phyloP scores from a whole-genome alignment of 2,113 vertebrate species.

The Galbula dea region DNA sequence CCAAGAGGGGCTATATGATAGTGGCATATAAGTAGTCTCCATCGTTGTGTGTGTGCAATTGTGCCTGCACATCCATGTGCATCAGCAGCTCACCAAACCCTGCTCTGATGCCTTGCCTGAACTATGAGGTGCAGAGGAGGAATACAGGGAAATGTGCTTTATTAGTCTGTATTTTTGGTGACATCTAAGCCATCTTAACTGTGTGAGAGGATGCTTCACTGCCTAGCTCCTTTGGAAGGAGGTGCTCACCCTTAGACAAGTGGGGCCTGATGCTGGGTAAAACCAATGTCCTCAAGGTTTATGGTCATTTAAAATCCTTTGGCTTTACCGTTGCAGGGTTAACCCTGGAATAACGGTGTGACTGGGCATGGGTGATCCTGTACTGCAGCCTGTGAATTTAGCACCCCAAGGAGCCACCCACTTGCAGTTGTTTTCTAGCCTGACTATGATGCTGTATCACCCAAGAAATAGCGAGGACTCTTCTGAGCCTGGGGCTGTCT shows the following conservation, averaged over 20 bases:
- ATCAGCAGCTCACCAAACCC: not conserved
- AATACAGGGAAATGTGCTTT: not conserved
- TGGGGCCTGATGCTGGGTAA: not conserved
- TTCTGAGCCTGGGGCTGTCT: not conserved
- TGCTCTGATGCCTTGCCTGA: not conserved
- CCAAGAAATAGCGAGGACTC: not conserved
- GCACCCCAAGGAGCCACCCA: not conserved
- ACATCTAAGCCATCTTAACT: not conserved
- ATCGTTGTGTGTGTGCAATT: not conserved
- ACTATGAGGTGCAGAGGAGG: not conserved
- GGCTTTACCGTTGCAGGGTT: not conserved
- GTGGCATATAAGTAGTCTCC: not conserved
- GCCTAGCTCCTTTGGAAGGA: not conserved
- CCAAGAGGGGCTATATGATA: not conserved
- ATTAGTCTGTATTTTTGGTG: not conserved
- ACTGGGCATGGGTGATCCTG: not conserved
- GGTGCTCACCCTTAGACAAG: not conserved
- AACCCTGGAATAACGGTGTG: not conserved
- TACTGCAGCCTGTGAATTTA: not conserved
- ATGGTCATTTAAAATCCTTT: not conserved
- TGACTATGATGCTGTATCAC: rapidly evolving
- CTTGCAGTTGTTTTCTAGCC: not conserved
- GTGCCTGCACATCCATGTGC: not conserved
- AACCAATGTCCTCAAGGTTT: not conserved
- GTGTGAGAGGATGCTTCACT: not conserved